phyloP scores from a whole-genome alignment of 2,888 invertebrate genomes.

The Hipparchia sbordonii region DNA sequence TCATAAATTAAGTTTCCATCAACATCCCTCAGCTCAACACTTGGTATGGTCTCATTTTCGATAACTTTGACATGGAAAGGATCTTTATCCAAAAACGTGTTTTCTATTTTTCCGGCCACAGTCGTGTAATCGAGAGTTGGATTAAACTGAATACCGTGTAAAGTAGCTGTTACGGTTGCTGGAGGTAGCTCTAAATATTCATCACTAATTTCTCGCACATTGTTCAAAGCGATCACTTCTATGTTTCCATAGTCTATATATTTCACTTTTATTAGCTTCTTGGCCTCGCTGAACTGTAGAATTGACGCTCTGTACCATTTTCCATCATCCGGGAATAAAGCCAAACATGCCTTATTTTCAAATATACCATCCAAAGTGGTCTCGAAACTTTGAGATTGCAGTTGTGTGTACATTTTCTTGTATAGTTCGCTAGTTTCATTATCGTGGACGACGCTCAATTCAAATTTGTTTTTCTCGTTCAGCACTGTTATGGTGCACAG shows the following conservation, averaged over 20 bases:
- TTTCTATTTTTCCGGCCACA: constrained; percentile 55
- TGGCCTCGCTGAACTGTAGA: constrained; percentile 68
- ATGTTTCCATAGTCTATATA: constrained; percentile 91
- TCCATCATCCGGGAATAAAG: constrained; percentile 83
- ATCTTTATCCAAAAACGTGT: constrained; percentile 60
- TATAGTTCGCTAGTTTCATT: constrained; percentile 71
- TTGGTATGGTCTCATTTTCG: constrained; percentile 47
- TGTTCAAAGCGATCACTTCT: constrained; percentile 72
- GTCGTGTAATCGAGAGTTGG: constrained; percentile 56
- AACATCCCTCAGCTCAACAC: constrained; percentile 62
- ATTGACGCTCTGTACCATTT: constrained; percentile 89
- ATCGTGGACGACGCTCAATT: constrained; percentile 64
- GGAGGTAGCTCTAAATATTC: constrained; percentile 80
- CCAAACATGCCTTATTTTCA: constrained; percentile 84
- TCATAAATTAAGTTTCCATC: constrained; percentile 57
- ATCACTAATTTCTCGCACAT: constrained; percentile 75
- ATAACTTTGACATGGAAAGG: constrained; percentile 63
- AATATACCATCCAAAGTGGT: constrained; percentile 70
- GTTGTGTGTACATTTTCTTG: constrained; percentile 70
- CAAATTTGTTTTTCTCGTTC: constrained; percentile 56
- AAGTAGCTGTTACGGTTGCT: constrained; percentile 72
- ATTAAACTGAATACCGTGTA: constrained; percentile 65
- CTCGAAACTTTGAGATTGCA: constrained; percentile 69
- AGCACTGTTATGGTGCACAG: constrained; percentile 62
- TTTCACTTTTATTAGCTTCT: constrained; percentile 80